Evolutionary conservation across 2,888 invertebrate species (phyloP).

Genomic region (Sphecodes monilicornis): DNA sequence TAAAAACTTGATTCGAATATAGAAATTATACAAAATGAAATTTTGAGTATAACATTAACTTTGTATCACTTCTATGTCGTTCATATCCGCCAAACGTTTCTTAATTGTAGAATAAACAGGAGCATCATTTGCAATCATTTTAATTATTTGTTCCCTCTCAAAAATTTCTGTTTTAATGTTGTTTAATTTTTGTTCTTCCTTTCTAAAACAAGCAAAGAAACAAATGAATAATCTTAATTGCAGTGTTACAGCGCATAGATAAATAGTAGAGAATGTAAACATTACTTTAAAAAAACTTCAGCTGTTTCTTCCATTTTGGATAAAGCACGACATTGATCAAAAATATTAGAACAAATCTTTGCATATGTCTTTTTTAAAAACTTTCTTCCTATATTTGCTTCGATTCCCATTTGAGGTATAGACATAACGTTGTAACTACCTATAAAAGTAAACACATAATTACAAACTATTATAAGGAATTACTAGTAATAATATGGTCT

Average conservation of each 20-base stretch:
- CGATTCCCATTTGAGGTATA: slow-evolving; percentile 69
- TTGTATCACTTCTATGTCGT: slow-evolving; percentile 73
- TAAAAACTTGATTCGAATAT: slow-evolving; percentile 16
- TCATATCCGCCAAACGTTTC: slow-evolving; percentile 71
- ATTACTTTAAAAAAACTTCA: slow-evolving; percentile 47
- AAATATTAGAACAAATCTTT: slow-evolving; percentile 25
- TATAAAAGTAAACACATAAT: slow-evolving; percentile 34
- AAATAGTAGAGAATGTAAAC: not conserved
- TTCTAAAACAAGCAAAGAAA: slow-evolving; percentile 64
- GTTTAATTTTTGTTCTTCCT: slow-evolving; percentile 60
- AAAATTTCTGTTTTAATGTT: slow-evolving; percentile 71
- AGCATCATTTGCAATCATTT: slow-evolving; percentile 60
- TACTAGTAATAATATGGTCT: not conserved
- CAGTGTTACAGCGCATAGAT: not conserved
- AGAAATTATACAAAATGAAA: not conserved
- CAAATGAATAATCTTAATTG: not conserved
- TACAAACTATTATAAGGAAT: not conserved
- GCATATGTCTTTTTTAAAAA: slow-evolving; percentile 45
- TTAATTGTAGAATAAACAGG: slow-evolving; percentile 71
- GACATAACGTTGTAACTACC: slow-evolving; percentile 55
- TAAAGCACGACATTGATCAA: slow-evolving; percentile 28
- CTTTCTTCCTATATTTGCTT: slow-evolving; percentile 67
- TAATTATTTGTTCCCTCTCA: slow-evolving; percentile 66
- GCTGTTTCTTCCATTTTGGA: slow-evolving; percentile 42
- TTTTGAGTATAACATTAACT: slow-evolving; percentile 61